Conservation (phyloP, 2,888 invertebrate species). For the Zygogramma bicolorata region DNA sequence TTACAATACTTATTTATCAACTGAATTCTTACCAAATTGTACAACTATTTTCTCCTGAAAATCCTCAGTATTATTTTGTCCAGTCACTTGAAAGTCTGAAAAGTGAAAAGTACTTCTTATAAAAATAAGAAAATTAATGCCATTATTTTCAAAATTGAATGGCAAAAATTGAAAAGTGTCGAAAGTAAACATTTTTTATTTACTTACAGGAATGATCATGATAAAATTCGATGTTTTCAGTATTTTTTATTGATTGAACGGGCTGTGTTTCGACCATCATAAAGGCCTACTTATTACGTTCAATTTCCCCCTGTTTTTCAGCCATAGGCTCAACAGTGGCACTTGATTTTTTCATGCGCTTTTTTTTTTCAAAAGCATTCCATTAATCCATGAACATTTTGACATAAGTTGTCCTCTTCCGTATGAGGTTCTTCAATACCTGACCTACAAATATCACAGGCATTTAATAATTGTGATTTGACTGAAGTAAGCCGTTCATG, state of each 20-base stretch:
- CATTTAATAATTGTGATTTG: not conserved
- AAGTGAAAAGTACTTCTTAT: constrained; percentile 2
- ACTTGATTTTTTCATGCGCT: not conserved
- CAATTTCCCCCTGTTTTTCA: not conserved
- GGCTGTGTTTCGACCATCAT: not conserved
- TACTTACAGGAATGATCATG: no score
- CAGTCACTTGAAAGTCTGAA: constrained; percentile 3
- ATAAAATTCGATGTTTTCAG: no score
- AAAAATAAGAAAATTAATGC: constrained; percentile 1
- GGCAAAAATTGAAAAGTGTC: no score
- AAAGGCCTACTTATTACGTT: constrained; percentile 6
- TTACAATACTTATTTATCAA: no score
- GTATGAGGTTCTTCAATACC: not conserved
- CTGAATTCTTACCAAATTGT: no score
- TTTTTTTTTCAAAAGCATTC: not conserved
- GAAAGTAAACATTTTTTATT: no score
- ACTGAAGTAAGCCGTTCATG: no score
- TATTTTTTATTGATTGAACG: not conserved
- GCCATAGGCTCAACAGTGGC: no score
- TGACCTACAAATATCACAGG: not conserved
- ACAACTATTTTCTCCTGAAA: no score
- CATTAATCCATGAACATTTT: not conserved
- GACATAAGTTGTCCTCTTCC: not conserved
- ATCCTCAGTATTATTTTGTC: not conserved
- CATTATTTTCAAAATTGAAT: no score